These are phyloP conservation scores for Phyllotreta cruciferae DNA, from an alignment of 2,888 invertebrate genomes.

Conservation along the genomic window DNA sequence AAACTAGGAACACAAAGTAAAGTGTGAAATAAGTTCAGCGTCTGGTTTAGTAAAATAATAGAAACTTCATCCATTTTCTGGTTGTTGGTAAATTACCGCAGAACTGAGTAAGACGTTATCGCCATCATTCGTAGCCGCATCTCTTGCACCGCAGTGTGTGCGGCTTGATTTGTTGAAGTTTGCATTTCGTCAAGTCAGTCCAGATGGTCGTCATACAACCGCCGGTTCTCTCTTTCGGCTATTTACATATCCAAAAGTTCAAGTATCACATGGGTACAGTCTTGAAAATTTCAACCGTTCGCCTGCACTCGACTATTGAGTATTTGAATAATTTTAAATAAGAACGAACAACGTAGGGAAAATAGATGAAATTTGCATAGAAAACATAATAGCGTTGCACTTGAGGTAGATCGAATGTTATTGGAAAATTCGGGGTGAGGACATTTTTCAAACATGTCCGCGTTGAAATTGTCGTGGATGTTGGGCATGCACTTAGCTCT, in stretches of 20 bases:
- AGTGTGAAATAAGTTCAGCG: no score
- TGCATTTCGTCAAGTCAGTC: conserved; percentile 40
- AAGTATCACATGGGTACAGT: conserved; percentile 26
- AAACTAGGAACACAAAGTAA: no score
- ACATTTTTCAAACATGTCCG: no score
- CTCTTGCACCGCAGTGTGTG: conserved; percentile 5
- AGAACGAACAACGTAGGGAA: conserved; percentile 11
- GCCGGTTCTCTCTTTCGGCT: conserved; percentile 34
- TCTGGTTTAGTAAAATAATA: no score
- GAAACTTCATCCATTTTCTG: no score
- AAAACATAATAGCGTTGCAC: background rate
- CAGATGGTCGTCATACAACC: conserved; percentile 40
- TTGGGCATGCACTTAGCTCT: no score
- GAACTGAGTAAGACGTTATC: conserved; percentile 31
- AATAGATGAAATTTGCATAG: conserved; percentile 7
- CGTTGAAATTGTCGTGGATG: no score
- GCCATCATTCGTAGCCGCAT: no score
- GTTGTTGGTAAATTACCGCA: conserved; percentile 10
- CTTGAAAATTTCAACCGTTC: conserved; percentile 16
- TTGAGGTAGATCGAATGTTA: no score
- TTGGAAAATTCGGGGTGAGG: no score
- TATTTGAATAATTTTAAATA: conserved; percentile 26
- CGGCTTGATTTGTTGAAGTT: conserved; percentile 33
- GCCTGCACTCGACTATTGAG: conserved; percentile 14
- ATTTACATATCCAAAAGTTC: conserved; percentile 34